phyloP scores from a whole-genome alignment of 2,888 invertebrate species.

The Lottia scabra region DNA sequence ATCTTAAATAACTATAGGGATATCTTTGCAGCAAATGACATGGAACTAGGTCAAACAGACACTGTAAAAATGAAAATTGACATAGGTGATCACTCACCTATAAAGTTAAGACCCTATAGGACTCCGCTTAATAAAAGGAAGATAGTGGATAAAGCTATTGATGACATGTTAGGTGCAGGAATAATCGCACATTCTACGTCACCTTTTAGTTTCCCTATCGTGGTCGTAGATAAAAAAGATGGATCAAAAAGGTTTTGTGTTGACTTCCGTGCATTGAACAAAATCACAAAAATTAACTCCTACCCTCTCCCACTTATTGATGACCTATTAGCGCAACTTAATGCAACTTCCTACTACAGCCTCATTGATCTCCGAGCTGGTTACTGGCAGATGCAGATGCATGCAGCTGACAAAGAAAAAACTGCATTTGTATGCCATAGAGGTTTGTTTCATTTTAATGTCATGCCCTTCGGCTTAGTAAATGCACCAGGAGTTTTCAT shows the following conservation, averaged over 20 bases:
- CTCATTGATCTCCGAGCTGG: slow-evolving; percentile 23
- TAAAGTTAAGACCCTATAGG: slow-evolving; percentile 26
- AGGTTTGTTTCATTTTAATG: slow-evolving; percentile 28
- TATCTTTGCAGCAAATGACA: slow-evolving; percentile 26
- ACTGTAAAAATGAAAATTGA: slow-evolving; percentile 21
- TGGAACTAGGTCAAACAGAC: slow-evolving; percentile 21
- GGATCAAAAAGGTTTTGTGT: background rate
- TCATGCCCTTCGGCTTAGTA: slow-evolving; percentile 27
- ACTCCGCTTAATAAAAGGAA: slow-evolving; percentile 25
- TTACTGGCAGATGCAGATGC: slow-evolving; percentile 30
- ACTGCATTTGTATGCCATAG: slow-evolving; percentile 26
- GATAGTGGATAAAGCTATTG: slow-evolving; percentile 28
- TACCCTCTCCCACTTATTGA: slow-evolving; percentile 29
- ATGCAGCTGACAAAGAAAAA: slow-evolving; percentile 28
- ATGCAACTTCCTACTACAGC: slow-evolving; percentile 23
- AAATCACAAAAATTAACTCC: slow-evolving; percentile 21
- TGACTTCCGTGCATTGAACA: slow-evolving; percentile 11
- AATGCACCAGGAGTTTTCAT: slow-evolving; percentile 27
- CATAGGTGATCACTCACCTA: slow-evolving; percentile 19
- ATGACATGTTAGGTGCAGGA: slow-evolving; percentile 26
- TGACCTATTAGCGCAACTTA: slow-evolving; percentile 26
- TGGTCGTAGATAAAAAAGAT: slow-evolving; percentile 29
- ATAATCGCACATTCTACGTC: slow-evolving; percentile 26
- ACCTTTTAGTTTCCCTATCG: slow-evolving; percentile 23
- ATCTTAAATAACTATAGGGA: background rate